Evolutionary conservation across 2,888 invertebrate species (phyloP).

Genomic region (Nesidiocoris tenuis): DNA sequence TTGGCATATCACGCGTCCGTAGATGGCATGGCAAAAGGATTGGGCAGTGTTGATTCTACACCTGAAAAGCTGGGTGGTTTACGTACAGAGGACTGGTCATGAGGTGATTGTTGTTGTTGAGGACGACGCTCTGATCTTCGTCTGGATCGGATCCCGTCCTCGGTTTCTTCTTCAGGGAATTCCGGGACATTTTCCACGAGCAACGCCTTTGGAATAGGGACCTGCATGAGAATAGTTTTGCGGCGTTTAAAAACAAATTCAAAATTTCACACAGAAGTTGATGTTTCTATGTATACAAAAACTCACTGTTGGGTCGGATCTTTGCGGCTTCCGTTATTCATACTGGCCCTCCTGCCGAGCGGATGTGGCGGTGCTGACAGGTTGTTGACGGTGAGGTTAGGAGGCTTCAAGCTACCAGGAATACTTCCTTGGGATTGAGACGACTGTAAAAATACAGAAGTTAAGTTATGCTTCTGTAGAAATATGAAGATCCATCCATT

Average conservation of each 20-base stretch:
- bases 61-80: too few species aligned
- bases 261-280: too few species aligned
- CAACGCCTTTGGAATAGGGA: constrained; percentile 59
- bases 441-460: constrained; percentile 54
- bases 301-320: constrained; percentile 46
- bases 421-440: constrained; percentile 61
- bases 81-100: constrained; percentile 53
- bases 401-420: constrained; percentile 68
- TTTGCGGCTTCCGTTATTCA: constrained; percentile 44
- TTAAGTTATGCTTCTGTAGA: too few species aligned
- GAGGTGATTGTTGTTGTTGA: constrained; percentile 55
- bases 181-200: constrained; percentile 72
- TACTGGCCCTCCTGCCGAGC: constrained; percentile 43
- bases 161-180: constrained; percentile 68
- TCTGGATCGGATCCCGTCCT: constrained; percentile 53
- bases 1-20: too few species aligned
- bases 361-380: constrained; percentile 53
- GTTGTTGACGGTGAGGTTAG: constrained; percentile 57
- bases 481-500: too few species aligned
- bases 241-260: too few species aligned
- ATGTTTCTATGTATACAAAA: too few species aligned
- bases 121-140: constrained; percentile 57
- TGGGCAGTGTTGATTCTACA: too few species aligned
- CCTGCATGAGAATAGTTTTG: constrained; percentile 44
- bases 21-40: too few species aligned